These are phyloP conservation scores for Alcis repandata DNA, from an alignment of 2,888 invertebrate species.

Conservation along the genomic window DNA sequence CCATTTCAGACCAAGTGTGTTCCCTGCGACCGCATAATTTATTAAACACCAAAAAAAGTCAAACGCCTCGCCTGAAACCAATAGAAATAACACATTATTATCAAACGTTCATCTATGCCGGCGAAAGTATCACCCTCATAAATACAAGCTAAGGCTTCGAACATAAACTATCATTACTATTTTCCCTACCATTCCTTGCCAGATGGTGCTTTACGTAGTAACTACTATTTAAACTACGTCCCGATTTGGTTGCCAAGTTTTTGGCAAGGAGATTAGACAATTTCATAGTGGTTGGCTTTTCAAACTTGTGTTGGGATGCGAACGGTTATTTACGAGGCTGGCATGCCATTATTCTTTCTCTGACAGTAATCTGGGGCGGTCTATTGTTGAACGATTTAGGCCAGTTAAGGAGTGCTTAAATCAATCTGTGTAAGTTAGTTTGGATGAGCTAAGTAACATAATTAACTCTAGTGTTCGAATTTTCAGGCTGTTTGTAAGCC, in stretches of 20 bases:
- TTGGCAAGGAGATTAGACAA: slow-evolving; percentile 25
- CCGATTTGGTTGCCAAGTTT: slow-evolving; percentile 32
- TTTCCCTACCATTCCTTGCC: slow-evolving; percentile 33
- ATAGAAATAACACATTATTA: slow-evolving; percentile 7
- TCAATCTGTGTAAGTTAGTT: neutral
- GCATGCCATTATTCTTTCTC: slow-evolving; percentile 12
- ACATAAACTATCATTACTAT: slow-evolving; percentile 36
- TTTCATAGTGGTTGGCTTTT: slow-evolving; percentile 35
- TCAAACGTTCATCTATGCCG: neutral
- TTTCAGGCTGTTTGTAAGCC: too few species aligned
- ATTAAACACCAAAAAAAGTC: neutral
- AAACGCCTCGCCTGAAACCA: neutral
- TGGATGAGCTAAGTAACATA: neutral
- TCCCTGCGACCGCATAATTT: neutral
- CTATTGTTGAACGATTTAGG: slow-evolving; percentile 10
- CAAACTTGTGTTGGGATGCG: slow-evolving; percentile 11
- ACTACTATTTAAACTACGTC: slow-evolving; percentile 5
- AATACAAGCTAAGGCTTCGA: slow-evolving; percentile 16
- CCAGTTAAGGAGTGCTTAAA: neutral
- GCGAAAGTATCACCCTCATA: slow-evolving; percentile 17
- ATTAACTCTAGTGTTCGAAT: too few species aligned
- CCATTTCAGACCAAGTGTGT: neutral
- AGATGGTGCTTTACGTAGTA: slow-evolving; percentile 31
- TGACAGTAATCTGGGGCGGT: neutral
- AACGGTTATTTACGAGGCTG: slow-evolving; percentile 35